Base-by-base conservation (phyloP, 2,797 vertebrate species). In the Mormyrus hasselquistii region DNA sequence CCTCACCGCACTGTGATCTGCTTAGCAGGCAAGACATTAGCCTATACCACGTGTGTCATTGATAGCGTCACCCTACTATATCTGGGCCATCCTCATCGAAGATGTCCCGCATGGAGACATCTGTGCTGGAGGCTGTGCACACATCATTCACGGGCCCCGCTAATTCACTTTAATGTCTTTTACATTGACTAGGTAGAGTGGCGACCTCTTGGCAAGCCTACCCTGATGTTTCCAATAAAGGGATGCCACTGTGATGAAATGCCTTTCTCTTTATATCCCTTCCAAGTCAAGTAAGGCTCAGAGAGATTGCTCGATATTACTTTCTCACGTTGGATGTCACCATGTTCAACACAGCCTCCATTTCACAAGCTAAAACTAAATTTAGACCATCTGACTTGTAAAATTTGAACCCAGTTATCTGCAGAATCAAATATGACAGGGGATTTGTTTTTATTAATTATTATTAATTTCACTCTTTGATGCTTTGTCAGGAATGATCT, bases 321-420 rank as follows among this genome's bases (percentile, higher is more conserved):
- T 95, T 95, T 95, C 95, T 96, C 95, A 94, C 93, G 92, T 93
- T 95, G 94, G 94, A 95, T 95, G 95, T 95, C 95, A 95, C 92
- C 90, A 88, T 69, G 91, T 92, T 94, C 93, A 92, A 94, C 92
- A 93, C 93, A 92, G 90, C 92, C 93, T 93, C 91, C 92, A 90
- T 34, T 92, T 29, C 59, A 89, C 93, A 95, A 95, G 95, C 95
- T 93, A 94, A 92, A 94, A 91, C 94, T 92, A 94, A 93, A 91
- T 91, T 91, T 90, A 94, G 92, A 92, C 92, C 93, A 87, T 57
- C 93, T 90, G 93, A 95, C 95, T 92, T 94, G 93, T 93, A 93
- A 93, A 93, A 93, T 92, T 76, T 93, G 92, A 95, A 92, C 92
- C 91, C 92, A 90, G 59, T 69, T 91, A 92, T 92, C 90, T 2